These are phyloP conservation scores for Pagrus major DNA, from an alignment of 2,113 vertebrate genomes.

Conservation along the genomic window DNA sequence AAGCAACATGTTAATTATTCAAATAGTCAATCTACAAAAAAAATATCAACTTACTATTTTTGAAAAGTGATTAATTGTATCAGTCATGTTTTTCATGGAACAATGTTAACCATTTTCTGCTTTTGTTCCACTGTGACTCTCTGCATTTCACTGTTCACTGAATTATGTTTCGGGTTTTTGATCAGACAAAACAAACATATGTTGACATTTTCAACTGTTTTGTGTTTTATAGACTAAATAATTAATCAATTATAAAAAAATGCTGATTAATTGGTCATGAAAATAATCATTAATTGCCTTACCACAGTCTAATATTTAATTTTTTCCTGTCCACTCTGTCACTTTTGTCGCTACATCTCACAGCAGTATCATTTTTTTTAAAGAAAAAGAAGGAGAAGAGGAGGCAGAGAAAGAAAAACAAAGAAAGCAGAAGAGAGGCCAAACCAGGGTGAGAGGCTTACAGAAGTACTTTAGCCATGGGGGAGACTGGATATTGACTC, in stretches of 20 bases:
- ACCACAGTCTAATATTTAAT: background rate
- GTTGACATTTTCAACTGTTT: background rate
- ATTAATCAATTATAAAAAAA: background rate
- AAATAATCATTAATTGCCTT: background rate
- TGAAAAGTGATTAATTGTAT: background rate
- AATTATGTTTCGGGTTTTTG: background rate
- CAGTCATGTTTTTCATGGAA: background rate
- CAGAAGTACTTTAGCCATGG: conserved; percentile 57
- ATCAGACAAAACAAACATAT: background rate
- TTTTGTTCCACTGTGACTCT: background rate
- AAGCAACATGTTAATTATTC: background rate
- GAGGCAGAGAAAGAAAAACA: conserved; percentile 41
- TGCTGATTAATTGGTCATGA: background rate
- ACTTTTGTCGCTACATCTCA: background rate
- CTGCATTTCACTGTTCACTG: background rate
- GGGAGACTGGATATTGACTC: conserved; percentile 65
- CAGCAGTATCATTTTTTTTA: background rate
- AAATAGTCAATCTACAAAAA: background rate
- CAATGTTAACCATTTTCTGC: background rate
- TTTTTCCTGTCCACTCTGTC: background rate
- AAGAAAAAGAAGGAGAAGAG: conserved; percentile 16
- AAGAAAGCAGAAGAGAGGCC: conserved; percentile 32
- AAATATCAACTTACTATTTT: too few species aligned
- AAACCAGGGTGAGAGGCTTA: conserved; percentile 51
- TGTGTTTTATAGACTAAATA: background rate